phyloP scores from a whole-genome alignment of 2,888 invertebrate genomes.

The Pristionchus arcanus region DNA sequence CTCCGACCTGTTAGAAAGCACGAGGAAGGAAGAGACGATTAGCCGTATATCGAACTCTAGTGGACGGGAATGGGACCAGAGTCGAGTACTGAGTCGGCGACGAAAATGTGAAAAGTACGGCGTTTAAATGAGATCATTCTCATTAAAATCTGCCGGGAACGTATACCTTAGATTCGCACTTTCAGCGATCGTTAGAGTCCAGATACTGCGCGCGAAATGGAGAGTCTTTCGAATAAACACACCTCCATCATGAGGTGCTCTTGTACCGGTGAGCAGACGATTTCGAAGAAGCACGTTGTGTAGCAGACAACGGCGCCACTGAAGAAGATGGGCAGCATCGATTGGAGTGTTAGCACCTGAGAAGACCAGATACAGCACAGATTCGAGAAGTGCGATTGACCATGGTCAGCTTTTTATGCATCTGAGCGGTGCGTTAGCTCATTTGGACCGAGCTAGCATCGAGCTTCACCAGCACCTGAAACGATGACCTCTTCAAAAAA shows the following conservation, averaged over 20 bases:
- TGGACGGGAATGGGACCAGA: too few relatives aligned
- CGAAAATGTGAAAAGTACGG: too few relatives aligned
- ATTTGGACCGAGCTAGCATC: not conserved
- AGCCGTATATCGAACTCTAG: too few relatives aligned
- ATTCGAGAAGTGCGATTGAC: not conserved
- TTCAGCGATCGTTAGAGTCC: too few relatives aligned
- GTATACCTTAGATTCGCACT: too few relatives aligned
- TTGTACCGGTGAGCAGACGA: not conserved
- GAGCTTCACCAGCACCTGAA: not conserved
- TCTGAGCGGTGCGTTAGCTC: not conserved
- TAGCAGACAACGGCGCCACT: not conserved
- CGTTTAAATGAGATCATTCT: too few relatives aligned
- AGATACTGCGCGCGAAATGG: not conserved
- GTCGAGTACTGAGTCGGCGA: too few relatives aligned
- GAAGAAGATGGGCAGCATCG: not conserved
- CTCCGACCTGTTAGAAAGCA: too few relatives aligned
- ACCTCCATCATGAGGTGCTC: not conserved
- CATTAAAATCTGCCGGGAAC: too few relatives aligned
- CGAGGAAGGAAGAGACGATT: too few relatives aligned
- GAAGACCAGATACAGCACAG: too few relatives aligned
- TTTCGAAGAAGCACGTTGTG: not conserved
- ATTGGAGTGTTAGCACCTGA: not conserved
- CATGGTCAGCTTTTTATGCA: constrained; percentile 5
- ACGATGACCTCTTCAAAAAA: not conserved
- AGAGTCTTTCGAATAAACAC: too few relatives aligned